Percentiles rank a stretch among this genome's conserved stretches.
Conservation (phyloP, 2,113 vertebrate species). For the Gnathonemus longibarbis region DNA sequence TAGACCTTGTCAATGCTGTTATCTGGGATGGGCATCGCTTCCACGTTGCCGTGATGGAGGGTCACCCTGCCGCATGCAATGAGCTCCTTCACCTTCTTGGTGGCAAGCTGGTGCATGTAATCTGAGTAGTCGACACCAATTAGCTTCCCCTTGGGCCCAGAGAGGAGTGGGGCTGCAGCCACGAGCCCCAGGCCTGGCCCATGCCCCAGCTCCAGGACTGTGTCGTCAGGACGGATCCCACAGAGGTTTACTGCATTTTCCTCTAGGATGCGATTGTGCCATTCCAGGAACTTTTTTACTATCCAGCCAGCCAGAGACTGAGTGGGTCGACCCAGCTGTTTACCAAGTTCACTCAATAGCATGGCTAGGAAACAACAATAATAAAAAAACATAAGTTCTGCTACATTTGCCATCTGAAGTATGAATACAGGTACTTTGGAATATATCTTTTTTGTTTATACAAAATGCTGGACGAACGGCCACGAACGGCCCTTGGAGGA, state of each 20-base stretch:
- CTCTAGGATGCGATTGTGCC: slow-evolving; percentile 45
- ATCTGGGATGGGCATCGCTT: slow-evolving; percentile 51
- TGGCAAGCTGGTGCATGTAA: slow-evolving; percentile 43
- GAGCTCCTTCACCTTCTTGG: slow-evolving; percentile 37
- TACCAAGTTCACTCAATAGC: slow-evolving; percentile 35
- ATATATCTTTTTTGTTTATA: background rate
- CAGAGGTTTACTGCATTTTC: slow-evolving; percentile 48
- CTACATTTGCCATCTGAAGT: background rate
- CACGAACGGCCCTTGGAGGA: no score
- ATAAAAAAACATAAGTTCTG: no score
- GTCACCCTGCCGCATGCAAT: slow-evolving; percentile 47
- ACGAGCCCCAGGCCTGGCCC: slow-evolving; percentile 28
- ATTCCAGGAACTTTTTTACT: slow-evolving; percentile 21
- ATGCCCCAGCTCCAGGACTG: slow-evolving; percentile 31
- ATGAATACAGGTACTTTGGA: background rate
- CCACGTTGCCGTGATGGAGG: slow-evolving; percentile 48
- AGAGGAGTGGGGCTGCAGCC: slow-evolving; percentile 18
- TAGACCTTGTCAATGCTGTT: slow-evolving; percentile 56
- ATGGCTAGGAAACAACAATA: slow-evolving; percentile 21
- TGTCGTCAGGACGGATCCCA: slow-evolving; percentile 45
- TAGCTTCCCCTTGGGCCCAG: slow-evolving; percentile 20
- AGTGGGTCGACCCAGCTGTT: slow-evolving; percentile 51
- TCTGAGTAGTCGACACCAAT: slow-evolving; percentile 30
- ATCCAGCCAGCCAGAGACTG: slow-evolving; percentile 26
- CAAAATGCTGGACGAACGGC: no score